Conservation (phyloP, 1,140 invertebrate genomes). For the Gonatopus flavifemur region DNA sequence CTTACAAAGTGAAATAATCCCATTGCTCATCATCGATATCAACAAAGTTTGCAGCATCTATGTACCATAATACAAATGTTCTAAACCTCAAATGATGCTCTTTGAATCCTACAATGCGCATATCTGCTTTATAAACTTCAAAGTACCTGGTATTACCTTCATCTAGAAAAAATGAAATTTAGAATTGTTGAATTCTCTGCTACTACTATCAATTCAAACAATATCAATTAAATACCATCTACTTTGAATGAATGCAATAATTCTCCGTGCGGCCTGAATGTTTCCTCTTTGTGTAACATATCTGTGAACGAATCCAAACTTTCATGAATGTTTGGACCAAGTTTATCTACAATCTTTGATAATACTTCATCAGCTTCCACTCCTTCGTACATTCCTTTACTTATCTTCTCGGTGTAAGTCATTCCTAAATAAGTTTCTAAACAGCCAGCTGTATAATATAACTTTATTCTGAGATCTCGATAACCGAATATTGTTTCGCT, state of each 20-base stretch:
- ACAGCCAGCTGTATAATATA: slow-evolving; percentile 82
- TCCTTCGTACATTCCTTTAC: slow-evolving; percentile 54
- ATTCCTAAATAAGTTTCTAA: slow-evolving; percentile 74
- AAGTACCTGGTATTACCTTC: slow-evolving; percentile 65
- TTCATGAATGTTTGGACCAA: slow-evolving; percentile 65
- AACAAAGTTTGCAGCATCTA: slow-evolving; percentile 91
- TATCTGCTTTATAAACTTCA: slow-evolving; percentile 79
- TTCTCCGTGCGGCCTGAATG: slow-evolving; percentile 73
- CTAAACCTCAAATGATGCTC: slow-evolving; percentile 84
- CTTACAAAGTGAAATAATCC: slow-evolving; percentile 88
- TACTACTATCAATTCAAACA: slow-evolving; percentile 6
- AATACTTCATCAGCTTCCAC: slow-evolving; percentile 83
- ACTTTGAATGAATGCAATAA: slow-evolving; percentile 65
- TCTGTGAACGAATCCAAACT: slow-evolving; percentile 73
- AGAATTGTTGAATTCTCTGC: slow-evolving; percentile 13
- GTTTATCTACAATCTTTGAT: slow-evolving; percentile 64
- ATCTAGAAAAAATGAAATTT: slow-evolving; percentile 40
- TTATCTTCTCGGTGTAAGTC: slow-evolving; percentile 66
- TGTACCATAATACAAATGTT: slow-evolving; percentile 92
- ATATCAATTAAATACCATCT: slow-evolving; percentile 31
- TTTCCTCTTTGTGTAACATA: slow-evolving; percentile 68
- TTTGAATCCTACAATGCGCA: slow-evolving; percentile 70
- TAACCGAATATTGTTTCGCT: slow-evolving; percentile 94
- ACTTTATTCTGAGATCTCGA: slow-evolving; percentile 74
- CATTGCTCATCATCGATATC: slow-evolving; percentile 91